phyloP scores from a whole-genome alignment of 1,140 invertebrate species.

The Drosophila dunni region DNA sequence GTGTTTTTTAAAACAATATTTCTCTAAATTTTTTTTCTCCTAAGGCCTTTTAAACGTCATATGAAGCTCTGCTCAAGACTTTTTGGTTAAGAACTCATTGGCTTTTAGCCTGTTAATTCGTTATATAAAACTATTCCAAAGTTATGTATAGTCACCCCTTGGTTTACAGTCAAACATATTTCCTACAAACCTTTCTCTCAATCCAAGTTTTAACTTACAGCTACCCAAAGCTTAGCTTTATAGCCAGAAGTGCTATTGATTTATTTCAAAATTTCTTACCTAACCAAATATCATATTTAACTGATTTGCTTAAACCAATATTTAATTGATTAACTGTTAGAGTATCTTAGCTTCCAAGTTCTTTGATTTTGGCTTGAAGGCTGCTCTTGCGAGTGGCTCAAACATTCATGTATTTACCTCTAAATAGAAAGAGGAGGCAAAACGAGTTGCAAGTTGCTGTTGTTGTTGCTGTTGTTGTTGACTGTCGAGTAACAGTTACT shows the following conservation, averaged over 20 bases:
- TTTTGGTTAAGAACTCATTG: too few species aligned
- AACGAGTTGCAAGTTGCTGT: constrained; percentile 60
- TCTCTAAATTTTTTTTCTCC: too few species aligned
- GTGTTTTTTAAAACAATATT: too few species aligned
- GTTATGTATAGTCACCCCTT: too few species aligned
- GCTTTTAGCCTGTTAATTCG: too few species aligned
- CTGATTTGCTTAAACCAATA: not conserved
- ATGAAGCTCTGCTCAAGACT: too few species aligned
- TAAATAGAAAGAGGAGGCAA: constrained; percentile 72
- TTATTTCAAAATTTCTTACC: not conserved
- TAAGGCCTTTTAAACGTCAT: too few species aligned
- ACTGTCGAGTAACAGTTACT: constrained; percentile 77
- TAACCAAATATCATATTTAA: not conserved
- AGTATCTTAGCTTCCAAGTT: constrained; percentile 1
- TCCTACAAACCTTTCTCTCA: too few species aligned
- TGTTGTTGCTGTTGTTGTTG: constrained; percentile 20
- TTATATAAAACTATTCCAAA: too few species aligned
- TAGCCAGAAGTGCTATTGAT: not conserved
- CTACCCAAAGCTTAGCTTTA: too few species aligned
- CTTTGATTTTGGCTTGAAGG: constrained; percentile 32
- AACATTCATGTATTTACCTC: constrained; percentile 37
- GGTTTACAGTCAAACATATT: too few species aligned
- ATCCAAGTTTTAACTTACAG: too few species aligned
- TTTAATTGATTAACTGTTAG: constrained; percentile 2
- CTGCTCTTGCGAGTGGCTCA: constrained; percentile 19